Conservation (phyloP, 1,140 invertebrate species). For the Cherax destructor region DNA sequence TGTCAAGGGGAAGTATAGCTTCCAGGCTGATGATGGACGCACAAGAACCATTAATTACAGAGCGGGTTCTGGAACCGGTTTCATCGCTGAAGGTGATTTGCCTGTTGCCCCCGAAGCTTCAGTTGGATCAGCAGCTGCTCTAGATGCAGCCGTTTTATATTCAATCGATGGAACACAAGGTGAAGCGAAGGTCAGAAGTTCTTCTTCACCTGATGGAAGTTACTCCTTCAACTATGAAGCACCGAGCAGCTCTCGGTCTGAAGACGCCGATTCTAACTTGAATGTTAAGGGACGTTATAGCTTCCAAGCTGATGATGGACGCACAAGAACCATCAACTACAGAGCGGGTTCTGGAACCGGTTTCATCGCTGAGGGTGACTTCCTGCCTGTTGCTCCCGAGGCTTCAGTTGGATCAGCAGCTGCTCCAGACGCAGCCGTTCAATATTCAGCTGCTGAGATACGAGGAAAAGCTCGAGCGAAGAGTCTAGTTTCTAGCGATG, state of each 20-base stretch:
- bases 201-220: slow-evolving; percentile 28
- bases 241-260: slow-evolving; percentile 69
- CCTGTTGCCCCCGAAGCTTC: slow-evolving; percentile 28
- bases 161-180: not conserved
- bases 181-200: not conserved
- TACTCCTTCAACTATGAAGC: slow-evolving; percentile 69
- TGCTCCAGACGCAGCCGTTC: too few species aligned
- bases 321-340: not conserved
- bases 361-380: slow-evolving; percentile 24
- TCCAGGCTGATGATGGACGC: slow-evolving; percentile 67
- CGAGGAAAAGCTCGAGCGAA: not conserved
- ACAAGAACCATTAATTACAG: slow-evolving; percentile 6
- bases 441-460: not conserved
- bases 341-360: slow-evolving; percentile 11
- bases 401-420: not conserved
- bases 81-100: slow-evolving; percentile 12
- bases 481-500: not conserved
- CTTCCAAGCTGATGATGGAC: slow-evolving; percentile 73
- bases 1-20: not conserved
- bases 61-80: slow-evolving; percentile 18
- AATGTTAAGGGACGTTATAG: slow-evolving; percentile 74
- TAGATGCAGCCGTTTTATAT: too few species aligned
- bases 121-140: not conserved
- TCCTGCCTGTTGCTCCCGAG: not conserved
- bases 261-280: slow-evolving; percentile 71